Base-by-base conservation (phyloP, 1,140 invertebrate genomes). In the Drosophila ananassae region DNA sequence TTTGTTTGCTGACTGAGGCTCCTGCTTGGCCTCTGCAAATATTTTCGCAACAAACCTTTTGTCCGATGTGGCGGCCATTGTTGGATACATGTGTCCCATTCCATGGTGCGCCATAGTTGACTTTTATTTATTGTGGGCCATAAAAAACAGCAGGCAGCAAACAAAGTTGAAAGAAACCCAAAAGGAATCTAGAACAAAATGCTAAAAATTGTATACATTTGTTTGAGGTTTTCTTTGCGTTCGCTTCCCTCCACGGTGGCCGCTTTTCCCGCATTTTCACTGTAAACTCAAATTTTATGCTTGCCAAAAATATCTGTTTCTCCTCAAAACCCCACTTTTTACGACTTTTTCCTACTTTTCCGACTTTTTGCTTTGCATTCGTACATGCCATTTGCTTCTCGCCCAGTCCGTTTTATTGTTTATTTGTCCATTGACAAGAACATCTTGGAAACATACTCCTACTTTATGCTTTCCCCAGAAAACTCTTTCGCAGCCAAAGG, bases 1-100 rank as follows among this genome's bases (percentile, higher is more conserved):
- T 25, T 56, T 62, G 53, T 48, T 51, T 56, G 71, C 30, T 17
- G 39, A n/a, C 39, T 6, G 13, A 6, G 13, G 17, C 41, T 57
- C 30, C 71, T 55, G 47, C 72, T 25, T 64, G 39, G 48, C 61
- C 59, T 66, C 57, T 46, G 62, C 82, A 78, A 82, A 89, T 87
- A 87, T 87, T 81, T 85, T 71, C 34, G 57, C 79, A 75, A 67
- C 66, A 77, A 80, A 69, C 63, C 78, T 68, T 78, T 77, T 59
- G 58, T 76, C 17, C 53, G 37, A 67, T 55, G 34, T 74, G 51
- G 30, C n/a, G 51, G 24, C 51, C n/a, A 46, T 47, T 64, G 32
- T 30, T 37, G 32, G 22, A 30, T 59, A 28, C 13, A 37, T 37
- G 34, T 37, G 34, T 37, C 34, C 34, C 34, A 17, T 17, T 21